A percentile compares a stretch with the other conserved stretches of the same genome.
These are phyloP conservation scores for Strigamia maritima DNA, from an alignment of 2,888 invertebrate species.

Conservation along the genomic window DNA sequence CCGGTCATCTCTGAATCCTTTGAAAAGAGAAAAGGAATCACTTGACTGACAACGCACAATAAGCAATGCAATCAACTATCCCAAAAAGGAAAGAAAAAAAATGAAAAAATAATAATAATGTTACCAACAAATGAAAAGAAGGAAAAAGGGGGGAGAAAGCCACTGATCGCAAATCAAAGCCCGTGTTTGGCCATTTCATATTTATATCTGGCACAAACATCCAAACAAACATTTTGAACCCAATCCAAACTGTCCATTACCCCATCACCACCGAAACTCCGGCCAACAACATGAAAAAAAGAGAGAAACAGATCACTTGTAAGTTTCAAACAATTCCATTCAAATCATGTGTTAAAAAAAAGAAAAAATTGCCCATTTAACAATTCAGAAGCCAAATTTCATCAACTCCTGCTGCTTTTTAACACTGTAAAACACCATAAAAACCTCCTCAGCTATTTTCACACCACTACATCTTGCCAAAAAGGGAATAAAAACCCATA, in stretches of 20 bases:
- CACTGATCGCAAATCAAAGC: slow-evolving; percentile 16
- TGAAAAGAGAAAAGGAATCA: neutral
- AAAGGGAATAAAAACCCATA: slow-evolving; percentile 23
- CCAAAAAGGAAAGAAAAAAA: neutral
- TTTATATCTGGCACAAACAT: slow-evolving; percentile 23
- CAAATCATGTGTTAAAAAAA: neutral
- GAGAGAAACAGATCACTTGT: neutral
- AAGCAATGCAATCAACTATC: slow-evolving; percentile 19
- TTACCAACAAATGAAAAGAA: neutral
- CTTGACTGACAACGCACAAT: slow-evolving; percentile 19
- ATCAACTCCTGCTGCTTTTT: slow-evolving; percentile 12
- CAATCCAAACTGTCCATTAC: slow-evolving; percentile 16
- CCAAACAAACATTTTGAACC: slow-evolving; percentile 23
- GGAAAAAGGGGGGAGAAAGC: neutral
- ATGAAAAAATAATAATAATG: neutral
- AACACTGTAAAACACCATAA: neutral
- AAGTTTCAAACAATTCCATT: neutral
- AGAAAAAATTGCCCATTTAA: neutral
- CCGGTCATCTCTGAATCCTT: neutral
- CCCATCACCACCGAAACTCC: neutral
- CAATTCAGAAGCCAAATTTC: slow-evolving; percentile 19
- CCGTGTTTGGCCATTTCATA: slow-evolving; percentile 8
- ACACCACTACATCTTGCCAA: slow-evolving; percentile 19
- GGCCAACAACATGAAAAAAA: neutral
- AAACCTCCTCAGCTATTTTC: slow-evolving; percentile 6